Base-by-base conservation (phyloP, 2,113 vertebrate genomes). In the Gobius niger region DNA sequence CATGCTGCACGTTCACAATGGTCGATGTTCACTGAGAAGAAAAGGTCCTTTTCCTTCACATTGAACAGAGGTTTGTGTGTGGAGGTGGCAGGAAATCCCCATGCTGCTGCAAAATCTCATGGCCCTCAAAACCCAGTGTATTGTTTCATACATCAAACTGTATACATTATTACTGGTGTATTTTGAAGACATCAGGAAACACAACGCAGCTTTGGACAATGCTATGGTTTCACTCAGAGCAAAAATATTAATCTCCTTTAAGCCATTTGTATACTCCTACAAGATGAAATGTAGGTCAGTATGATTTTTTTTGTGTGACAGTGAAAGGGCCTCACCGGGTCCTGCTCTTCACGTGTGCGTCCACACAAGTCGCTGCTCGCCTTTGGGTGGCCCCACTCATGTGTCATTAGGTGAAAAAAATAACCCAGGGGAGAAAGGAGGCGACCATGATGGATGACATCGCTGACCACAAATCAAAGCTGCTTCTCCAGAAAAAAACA, bases 381-480 rank as follows among this genome's bases (percentile, higher is more conserved):
- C 69, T 53, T 72, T 41, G 41, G 62, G 54, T 12, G 18, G 19
- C 68, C 75, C 75, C 56, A 57, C 81, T 63, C 44, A 73, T 65
- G 70, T 80, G 80, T 86, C 77, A 81, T 80, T 72, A 79, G 81
- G 68, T 79, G 83, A 87, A 80, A 85, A 84, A 13, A 63, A 34
- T 34, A 34, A 73, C 81, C 66, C 44, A 65, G 40, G 77, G 75
- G 77, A 88, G 80, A 80, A 84, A 82, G 79, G 88, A 76, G 86
- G 74, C 42, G 41, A 60, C 59, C 49, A 44, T 83, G 74, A 86
- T 75, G 67, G 75, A 84, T 89, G 87, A 90, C 80, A 81, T 84
- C 82, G 77, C 70, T 80, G 81, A 84, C 82, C 77, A 75, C 81
- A 85, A 69, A 74, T 76, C 80, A 75, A 68, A 67, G 7, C 63